Conservation (phyloP, 2,113 vertebrate genomes). For the Lathamus discolor region DNA sequence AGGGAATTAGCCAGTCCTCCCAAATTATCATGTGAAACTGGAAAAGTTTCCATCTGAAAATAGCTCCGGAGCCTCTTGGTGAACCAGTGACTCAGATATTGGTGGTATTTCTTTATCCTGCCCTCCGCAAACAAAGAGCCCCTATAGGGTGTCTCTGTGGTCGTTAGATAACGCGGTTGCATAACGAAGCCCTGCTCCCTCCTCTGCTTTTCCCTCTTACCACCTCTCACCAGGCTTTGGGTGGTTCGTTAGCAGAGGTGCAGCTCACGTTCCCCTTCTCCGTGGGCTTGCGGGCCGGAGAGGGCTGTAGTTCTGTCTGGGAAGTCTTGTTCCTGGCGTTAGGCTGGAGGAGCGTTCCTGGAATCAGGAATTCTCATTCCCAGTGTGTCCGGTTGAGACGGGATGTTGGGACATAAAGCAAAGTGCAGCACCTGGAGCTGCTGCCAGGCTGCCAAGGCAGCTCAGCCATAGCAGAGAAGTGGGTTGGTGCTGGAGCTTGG, state of each 20-base stretch:
- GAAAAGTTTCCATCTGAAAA: constrained; percentile 69
- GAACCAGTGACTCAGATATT: constrained; percentile 41
- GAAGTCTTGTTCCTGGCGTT: neutral
- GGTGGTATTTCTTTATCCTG: constrained; percentile 44
- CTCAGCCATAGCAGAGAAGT: neutral
- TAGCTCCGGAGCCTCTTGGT: constrained; percentile 16
- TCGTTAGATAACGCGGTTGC: constrained; percentile 59
- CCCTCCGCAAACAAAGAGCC: constrained; percentile 52
- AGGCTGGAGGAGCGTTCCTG: neutral
- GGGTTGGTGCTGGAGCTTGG: neutral
- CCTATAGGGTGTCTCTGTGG: constrained; percentile 48
- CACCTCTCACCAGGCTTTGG: neutral
- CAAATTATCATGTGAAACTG: constrained; percentile 46
- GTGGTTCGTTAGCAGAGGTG: neutral
- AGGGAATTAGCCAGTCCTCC: constrained; percentile 51
- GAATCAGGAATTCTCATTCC: neutral
- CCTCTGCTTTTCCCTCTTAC: neutral
- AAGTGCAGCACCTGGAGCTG: neutral
- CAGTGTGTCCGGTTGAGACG: accelerated
- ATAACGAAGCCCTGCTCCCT: constrained; percentile 13
- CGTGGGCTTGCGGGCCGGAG: neutral
- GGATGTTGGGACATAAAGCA: neutral
- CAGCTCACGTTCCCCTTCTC: neutral
- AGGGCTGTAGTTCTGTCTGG: neutral
- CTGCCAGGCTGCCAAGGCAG: neutral